Evolutionary conservation across 1,140 invertebrate genomes (phyloP).

Genomic region (Cotesia vestalis): DNA sequence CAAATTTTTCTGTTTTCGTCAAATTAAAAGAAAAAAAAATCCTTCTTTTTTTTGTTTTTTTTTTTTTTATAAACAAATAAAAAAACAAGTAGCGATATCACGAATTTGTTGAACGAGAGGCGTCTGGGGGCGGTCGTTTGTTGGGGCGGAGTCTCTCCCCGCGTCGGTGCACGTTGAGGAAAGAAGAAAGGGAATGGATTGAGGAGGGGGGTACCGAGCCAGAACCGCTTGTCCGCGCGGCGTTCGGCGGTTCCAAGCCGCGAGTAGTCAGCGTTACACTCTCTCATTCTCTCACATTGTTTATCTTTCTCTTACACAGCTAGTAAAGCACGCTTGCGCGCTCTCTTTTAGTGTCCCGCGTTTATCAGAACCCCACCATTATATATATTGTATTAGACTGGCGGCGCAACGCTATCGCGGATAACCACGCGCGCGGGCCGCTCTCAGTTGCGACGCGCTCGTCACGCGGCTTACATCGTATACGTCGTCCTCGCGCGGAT

Average conservation of each 20-base stretch:
- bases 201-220: constrained; percentile 15
- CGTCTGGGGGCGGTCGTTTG: constrained; percentile 40
- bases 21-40: background rate
- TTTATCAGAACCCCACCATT: constrained; percentile 32
- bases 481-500: background rate
- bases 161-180: constrained; percentile 13
- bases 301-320: background rate
- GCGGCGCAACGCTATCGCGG: constrained; percentile 47
- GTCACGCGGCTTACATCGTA: constrained; percentile 58
- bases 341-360: constrained; percentile 41
- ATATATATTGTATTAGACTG: constrained; percentile 19
- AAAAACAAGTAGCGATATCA: background rate
- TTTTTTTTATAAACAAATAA: background rate
- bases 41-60: background rate
- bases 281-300: constrained; percentile 7
- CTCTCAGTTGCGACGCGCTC: constrained; percentile 66
- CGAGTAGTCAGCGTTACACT: constrained; percentile 6
- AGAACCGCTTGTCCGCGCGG: constrained; percentile 1
- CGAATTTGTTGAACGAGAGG: constrained; percentile 33
- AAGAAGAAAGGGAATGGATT: constrained; percentile 18
- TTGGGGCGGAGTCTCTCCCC: constrained; percentile 36
- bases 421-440: constrained; percentile 49
- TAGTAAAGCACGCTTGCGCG: background rate
- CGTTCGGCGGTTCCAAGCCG: background rate
- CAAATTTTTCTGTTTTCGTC: no score